Evolutionary conservation across 2,113 vertebrate species (phyloP), one percentile per base, ranked within the genome.

Genomic region (Benitochromis conjunctus): DNA sequence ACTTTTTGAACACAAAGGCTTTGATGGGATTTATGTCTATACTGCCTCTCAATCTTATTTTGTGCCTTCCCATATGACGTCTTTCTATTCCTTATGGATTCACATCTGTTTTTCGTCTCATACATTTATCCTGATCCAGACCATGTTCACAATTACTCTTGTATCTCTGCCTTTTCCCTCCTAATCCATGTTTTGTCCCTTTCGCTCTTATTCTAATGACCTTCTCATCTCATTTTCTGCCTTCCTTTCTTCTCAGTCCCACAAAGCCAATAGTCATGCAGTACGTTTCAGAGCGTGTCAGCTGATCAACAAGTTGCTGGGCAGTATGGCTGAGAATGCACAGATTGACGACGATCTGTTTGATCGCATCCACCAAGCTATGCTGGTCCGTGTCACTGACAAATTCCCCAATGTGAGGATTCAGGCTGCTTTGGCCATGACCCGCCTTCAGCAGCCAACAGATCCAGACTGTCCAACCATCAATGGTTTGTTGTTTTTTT

Each of bases 291-390:
- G 98, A 66, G 96, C 92, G 0, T 99, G 98, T 89, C 99, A 99
- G 87, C 97, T 99, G 77, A 95, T 98, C 92, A 99, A 98, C 92
- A 99, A 98, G 90, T 91, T 99, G 91, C 96, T 99, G 93, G 97
- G 97, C 84, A 97, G 93, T 77, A 96, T 99, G 97, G 97, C 98
- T 24, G 99, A 99, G 94, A 97, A 99, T 77, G 98, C 98, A 19
- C 97, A 98, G 94, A 98, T 99, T 56, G 98, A 99, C 16, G 98
- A 98, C 57, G 97, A 97, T 64, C 95, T 99, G 60, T 99, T 98
- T 92, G 98, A 98, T 90, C 94, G 93, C 85, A 98, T 99, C 89
- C 98, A 99, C 62, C 96, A 97, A 91, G 97, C 97, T 78, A 99
- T 99, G 98, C 93, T 99, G 85, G 89, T 97, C 60, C 97, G 99